Evolutionary conservation across 1,140 invertebrate species (phyloP), one percentile per base, ranked within the genome.

Genomic region (Pissodes strobi): DNA sequence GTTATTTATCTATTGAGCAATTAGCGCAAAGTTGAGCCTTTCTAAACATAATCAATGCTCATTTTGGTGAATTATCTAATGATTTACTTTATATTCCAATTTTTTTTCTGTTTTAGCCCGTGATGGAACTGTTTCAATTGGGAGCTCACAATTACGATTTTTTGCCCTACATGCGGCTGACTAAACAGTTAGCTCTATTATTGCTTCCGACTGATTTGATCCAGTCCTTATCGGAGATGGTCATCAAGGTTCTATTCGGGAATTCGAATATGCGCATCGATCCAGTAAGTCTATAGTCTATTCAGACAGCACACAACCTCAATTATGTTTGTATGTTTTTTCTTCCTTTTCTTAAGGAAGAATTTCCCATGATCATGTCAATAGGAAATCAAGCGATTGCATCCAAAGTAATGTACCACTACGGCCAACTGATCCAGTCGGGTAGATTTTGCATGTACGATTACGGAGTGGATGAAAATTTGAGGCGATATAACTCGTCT

Each of bases 401-500:
- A 2, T 5, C 18, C 1, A 49, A 49, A 60, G 37, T 34, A 1
- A 19, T 48, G 4, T 48, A 34, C 13, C 57, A 60, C 38, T 60
- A 60, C 21, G 22, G 5, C n/a, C 57, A 60, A 39, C 10, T 53
- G 53, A 23, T 60, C 0, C 0, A 49, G 5, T 15, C 21, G 1
- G 57, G 46, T 15, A 60, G 23, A 21, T 60, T 48, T 22, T 38
- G 12, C 8, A 38, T 38, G 38, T 62, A 52, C 18, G 59, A 62
- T 27, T 62, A 52, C 43, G 59, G 59, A 46, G n/a, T n/a, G 17
- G 23, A 52, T 23, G 34, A 30, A 12, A 62, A 62, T 38, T 27
- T 62, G n/a, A 39, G 13, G 17, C 5, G 3, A 3, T 62, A 52
- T 27, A 62, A 62, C 27, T 21, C 27, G 3, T 34, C 23, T 1